Conservation (phyloP, 2,113 vertebrate genomes). For the Dicrurus megarhynchus region DNA sequence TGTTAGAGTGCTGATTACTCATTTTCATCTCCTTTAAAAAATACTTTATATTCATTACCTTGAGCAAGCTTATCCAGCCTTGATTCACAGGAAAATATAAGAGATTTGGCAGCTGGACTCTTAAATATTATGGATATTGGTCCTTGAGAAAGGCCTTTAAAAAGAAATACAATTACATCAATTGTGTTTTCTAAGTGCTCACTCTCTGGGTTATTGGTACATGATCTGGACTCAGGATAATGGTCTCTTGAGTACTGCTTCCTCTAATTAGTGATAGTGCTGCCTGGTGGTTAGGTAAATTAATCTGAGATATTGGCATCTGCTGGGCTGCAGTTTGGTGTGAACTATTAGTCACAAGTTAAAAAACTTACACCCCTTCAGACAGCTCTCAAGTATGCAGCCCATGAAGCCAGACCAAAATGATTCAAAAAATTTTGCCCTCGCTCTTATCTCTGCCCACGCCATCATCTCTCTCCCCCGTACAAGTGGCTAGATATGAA, state of each 20-base stretch:
- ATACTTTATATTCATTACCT: background rate
- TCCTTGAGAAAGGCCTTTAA: background rate
- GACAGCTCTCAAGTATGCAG: background rate
- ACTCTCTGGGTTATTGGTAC: background rate
- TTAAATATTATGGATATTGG: background rate
- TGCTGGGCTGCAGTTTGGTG: background rate
- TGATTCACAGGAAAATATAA: background rate
- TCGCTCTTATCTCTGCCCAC: background rate
- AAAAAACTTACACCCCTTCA: background rate
- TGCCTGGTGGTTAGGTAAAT: background rate
- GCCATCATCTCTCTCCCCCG: background rate
- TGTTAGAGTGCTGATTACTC: background rate
- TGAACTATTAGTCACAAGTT: background rate
- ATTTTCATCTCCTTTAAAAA: background rate
- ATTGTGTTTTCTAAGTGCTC: background rate
- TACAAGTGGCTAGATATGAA: background rate
- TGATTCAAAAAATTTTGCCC: background rate
- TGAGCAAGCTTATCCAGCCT: background rate
- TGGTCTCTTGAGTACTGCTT: background rate
- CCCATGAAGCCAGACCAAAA: background rate
- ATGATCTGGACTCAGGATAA: background rate
- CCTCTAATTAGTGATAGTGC: background rate
- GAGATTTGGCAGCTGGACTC: background rate
- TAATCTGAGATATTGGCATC: background rate
- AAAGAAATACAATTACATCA: background rate